phyloP scores from a whole-genome alignment of 2,113 vertebrate species.

The Macquaria ambigua region DNA sequence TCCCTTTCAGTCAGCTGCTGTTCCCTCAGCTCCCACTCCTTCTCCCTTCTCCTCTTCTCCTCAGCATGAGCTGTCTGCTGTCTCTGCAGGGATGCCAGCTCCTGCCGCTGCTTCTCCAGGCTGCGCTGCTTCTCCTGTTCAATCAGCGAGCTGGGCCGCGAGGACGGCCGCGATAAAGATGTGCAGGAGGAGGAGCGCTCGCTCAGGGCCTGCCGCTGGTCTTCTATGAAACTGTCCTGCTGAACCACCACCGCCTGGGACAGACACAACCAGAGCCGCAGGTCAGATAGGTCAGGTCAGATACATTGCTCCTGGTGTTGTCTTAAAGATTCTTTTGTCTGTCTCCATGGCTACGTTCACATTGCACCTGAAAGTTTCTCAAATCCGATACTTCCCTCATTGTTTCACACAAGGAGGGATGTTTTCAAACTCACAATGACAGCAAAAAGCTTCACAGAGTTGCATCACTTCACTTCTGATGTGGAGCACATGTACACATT shows the following conservation, averaged over 20 bases:
- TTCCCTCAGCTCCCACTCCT: constrained; percentile 90
- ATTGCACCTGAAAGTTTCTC: background rate
- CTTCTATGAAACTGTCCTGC: constrained; percentile 96
- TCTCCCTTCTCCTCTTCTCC: constrained; percentile 88
- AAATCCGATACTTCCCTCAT: background rate
- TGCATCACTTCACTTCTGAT: constrained; percentile 18
- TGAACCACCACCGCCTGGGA: constrained; percentile 92
- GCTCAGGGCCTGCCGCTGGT: constrained; percentile 91
- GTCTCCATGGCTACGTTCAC: background rate
- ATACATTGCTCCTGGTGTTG: background rate
- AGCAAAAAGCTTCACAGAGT: constrained; percentile 2
- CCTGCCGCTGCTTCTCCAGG: constrained; percentile 96
- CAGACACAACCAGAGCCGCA: constrained; percentile 7
- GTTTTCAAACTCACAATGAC: background rate
- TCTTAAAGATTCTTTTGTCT: background rate
- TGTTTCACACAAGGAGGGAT: background rate
- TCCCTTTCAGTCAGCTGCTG: constrained; percentile 87
- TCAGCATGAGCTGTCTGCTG: constrained; percentile 92
- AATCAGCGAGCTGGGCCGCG: constrained; percentile 89
- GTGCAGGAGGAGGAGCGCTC: constrained; percentile 82
- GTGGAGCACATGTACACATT: background rate
- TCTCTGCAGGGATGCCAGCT: constrained; percentile 91
- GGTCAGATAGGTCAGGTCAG: background rate
- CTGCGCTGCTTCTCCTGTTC: constrained; percentile 99
- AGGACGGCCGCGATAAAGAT: constrained; percentile 75